A percentile compares a stretch with the other conserved stretches of the same genome.
Conservation (phyloP, 2,888 invertebrate genomes). For the Calliphora vomitoria region DNA sequence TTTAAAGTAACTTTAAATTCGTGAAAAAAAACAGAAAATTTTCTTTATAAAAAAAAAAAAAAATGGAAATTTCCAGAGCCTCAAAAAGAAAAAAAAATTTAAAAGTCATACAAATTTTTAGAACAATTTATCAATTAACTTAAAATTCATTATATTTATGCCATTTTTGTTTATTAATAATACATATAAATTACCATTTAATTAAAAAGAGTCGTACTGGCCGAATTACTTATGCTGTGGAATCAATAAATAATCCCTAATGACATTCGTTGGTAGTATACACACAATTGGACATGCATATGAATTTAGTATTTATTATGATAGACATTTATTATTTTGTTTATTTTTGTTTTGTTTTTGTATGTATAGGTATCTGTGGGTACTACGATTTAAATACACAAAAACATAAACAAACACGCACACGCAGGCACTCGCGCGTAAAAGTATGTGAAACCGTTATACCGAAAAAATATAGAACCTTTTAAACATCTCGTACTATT, state of each 20-base stretch:
- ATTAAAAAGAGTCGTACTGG: background rate
- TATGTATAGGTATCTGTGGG: background rate
- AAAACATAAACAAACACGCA: slow-evolving; percentile 26
- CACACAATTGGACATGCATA: background rate
- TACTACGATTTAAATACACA: background rate
- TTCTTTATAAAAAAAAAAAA: too few species aligned
- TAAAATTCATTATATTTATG: background rate
- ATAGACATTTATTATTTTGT: slow-evolving; percentile 1
- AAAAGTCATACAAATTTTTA: background rate
- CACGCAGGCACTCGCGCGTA: slow-evolving; percentile 43
- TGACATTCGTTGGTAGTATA: background rate
- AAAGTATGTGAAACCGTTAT: slow-evolving; percentile 47
- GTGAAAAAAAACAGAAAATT: too few species aligned
- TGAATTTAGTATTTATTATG: background rate
- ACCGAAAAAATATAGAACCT: slow-evolving; percentile 56
- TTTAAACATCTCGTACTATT: slow-evolving; percentile 13
- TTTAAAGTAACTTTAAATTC: too few species aligned
- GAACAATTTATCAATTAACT: background rate
- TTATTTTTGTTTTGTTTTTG: background rate
- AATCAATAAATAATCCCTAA: background rate
- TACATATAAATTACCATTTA: background rate
- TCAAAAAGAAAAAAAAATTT: too few species aligned
- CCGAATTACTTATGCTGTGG: background rate
- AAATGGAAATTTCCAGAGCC: too few species aligned
- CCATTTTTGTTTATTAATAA: background rate